phyloP scores from a whole-genome alignment of 2,113 vertebrate species.

The Silurus glanis region DNA sequence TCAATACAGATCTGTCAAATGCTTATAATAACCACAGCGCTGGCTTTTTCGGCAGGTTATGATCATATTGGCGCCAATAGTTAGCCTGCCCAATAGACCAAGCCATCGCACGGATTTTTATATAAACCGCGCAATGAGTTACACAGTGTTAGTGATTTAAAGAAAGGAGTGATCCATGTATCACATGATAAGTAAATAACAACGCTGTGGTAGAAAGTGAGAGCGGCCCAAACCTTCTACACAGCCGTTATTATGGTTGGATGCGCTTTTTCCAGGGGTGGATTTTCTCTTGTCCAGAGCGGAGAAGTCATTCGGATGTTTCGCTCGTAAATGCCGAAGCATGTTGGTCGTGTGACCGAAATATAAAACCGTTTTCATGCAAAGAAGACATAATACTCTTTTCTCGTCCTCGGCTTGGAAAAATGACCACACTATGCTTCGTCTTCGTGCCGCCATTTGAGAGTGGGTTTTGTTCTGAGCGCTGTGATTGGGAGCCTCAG shows the following conservation, averaged over 20 bases:
- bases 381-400: slow-evolving; percentile 61
- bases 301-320: slow-evolving; percentile 57
- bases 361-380: slow-evolving; percentile 50
- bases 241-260: slow-evolving; percentile 14
- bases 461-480: slow-evolving; percentile 35
- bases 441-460: slow-evolving; percentile 56
- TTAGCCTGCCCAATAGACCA: not conserved
- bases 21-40: not conserved
- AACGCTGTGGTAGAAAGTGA: not conserved
- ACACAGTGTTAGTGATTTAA: not conserved
- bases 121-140: not conserved
- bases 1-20: too few species aligned
- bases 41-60: not conserved
- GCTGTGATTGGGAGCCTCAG: not conserved
- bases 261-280: not conserved
- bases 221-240: slow-evolving; percentile 42
- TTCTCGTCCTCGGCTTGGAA: slow-evolving; percentile 54
- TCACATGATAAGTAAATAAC: not conserved
- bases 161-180: not conserved
- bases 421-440: slow-evolving; percentile 63
- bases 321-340: slow-evolving; percentile 63
- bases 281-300: slow-evolving; percentile 33
- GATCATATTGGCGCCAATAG: not conserved
- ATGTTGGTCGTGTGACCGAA: slow-evolving; percentile 61
- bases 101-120: not conserved